Conservation (phyloP, 2,888 invertebrate genomes). For the Calameuta pallipes region DNA sequence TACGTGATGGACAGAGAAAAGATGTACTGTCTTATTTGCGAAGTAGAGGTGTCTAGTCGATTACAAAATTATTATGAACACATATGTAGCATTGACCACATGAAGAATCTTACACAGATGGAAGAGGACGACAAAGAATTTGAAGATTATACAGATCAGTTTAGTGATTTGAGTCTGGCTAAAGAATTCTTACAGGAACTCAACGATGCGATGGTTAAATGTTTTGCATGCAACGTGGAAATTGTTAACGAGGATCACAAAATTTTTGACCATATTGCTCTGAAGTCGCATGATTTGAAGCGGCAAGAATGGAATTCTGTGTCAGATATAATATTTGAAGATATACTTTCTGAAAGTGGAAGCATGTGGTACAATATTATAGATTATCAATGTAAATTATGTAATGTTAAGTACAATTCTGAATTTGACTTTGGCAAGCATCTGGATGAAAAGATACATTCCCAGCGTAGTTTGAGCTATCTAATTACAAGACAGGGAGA, state of each 20-base stretch:
- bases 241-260: slow-evolving; percentile 28
- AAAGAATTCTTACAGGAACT: slow-evolving; percentile 37
- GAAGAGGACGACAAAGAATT: slow-evolving; percentile 29
- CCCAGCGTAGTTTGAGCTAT: neutral
- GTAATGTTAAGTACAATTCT: slow-evolving; percentile 2
- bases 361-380: slow-evolving; percentile 13
- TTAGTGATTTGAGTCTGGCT: slow-evolving; percentile 42
- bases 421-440: slow-evolving; percentile 18
- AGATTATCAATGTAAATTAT: slow-evolving; percentile 14
- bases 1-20: slow-evolving; percentile 24
- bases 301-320: slow-evolving; percentile 8
- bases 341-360: neutral
- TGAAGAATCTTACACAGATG: slow-evolving; percentile 33
- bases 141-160: slow-evolving; percentile 28
- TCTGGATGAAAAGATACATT: slow-evolving; percentile 8
- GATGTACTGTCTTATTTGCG: slow-evolving; percentile 42
- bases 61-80: slow-evolving; percentile 40
- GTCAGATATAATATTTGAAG: slow-evolving; percentile 6
- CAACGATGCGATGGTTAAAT: slow-evolving; percentile 30
- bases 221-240: slow-evolving; percentile 34
- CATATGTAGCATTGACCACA: slow-evolving; percentile 38
- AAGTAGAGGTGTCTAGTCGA: slow-evolving; percentile 29
- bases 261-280: slow-evolving; percentile 27
- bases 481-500: neutral
- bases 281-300: slow-evolving; percentile 2